Evolutionary conservation across 2,797 vertebrate genomes (phyloP).

Genomic region (Phataginus tetradactyla): DNA sequence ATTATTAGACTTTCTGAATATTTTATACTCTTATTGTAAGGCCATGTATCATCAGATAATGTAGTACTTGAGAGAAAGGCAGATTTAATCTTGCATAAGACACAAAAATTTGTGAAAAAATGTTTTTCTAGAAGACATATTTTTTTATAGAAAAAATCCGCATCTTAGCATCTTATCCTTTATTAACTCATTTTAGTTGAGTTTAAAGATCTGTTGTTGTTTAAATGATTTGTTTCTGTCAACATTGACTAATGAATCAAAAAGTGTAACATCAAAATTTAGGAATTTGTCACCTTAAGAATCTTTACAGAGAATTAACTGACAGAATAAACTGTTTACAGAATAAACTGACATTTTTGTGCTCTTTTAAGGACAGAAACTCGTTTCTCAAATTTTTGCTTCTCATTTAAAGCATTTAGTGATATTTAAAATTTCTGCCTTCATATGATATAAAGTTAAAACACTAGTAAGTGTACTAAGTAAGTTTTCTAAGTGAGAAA

Average conservation of each 20-base stretch:
- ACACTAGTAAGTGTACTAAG: not conserved
- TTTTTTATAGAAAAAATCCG: not conserved
- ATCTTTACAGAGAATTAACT: conserved; percentile 31
- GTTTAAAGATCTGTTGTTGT: not conserved
- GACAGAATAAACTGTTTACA: no score
- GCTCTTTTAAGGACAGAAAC: not conserved
- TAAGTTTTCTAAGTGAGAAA: not conserved
- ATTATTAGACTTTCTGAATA: conserved; percentile 32
- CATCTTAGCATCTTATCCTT: not conserved
- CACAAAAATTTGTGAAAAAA: conserved; percentile 74
- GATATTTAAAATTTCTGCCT: not conserved
- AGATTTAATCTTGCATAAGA: conserved; percentile 71
- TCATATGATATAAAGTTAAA: not conserved
- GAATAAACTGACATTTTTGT: not conserved
- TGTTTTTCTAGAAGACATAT: conserved; percentile 70
- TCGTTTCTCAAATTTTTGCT: not conserved
- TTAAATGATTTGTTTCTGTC: conserved; percentile 14
- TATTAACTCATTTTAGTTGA: not conserved
- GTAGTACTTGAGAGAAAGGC: conserved; percentile 62
- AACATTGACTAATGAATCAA: not conserved
- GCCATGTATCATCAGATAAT: not conserved
- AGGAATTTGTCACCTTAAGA: not conserved
- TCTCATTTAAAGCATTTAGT: not conserved
- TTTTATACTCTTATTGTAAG: conserved; percentile 20
- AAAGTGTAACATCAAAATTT: not conserved